These are phyloP conservation scores for Chrysopilus asiliformis DNA, from an alignment of 2,888 invertebrate genomes.

Conservation along the genomic window DNA sequence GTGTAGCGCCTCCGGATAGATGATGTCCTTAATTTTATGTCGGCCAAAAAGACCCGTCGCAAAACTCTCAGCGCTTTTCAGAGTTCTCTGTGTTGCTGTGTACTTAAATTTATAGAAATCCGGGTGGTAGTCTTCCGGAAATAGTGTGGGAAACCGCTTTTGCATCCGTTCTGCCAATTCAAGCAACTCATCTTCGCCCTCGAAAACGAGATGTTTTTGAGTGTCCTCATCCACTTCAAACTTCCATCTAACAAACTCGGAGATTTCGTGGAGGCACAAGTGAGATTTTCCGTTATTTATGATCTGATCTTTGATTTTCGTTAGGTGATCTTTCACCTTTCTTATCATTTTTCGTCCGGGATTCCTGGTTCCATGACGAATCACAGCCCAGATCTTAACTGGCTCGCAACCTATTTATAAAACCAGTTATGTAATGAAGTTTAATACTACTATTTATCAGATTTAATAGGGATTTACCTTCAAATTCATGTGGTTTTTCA, in stretches of 20 bases:
- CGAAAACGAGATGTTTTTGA: slow-evolving; percentile 50
- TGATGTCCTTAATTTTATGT: slow-evolving; percentile 44
- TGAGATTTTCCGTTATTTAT: slow-evolving; percentile 38
- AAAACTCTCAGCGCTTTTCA: slow-evolving; percentile 62
- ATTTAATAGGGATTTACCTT: slow-evolving; percentile 43
- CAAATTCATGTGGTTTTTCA: slow-evolving; percentile 43
- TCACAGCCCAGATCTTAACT: slow-evolving; percentile 57
- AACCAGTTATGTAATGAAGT: no score
- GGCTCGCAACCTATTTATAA: slow-evolving; percentile 48
- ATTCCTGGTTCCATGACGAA: slow-evolving; percentile 67
- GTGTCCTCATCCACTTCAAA: slow-evolving; percentile 38
- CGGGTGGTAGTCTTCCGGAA: slow-evolving; percentile 45
- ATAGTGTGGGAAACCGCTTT: slow-evolving; percentile 50
- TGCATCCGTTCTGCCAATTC: slow-evolving; percentile 61
- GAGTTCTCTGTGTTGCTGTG: slow-evolving; percentile 62
- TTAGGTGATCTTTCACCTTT: slow-evolving; percentile 41
- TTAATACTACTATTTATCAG: no score
- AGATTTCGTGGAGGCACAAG: slow-evolving; percentile 37
- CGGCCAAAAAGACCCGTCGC: slow-evolving; percentile 61
- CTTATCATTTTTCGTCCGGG: slow-evolving; percentile 47
- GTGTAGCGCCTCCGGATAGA: slow-evolving; percentile 49
- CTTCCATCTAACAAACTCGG: slow-evolving; percentile 45
- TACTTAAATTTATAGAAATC: slow-evolving; percentile 49
- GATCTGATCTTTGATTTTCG: slow-evolving; percentile 41
- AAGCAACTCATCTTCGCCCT: slow-evolving; percentile 64